A percentile compares a stretch with the other conserved stretches of the same genome.
phyloP scores from a whole-genome alignment of 2,888 invertebrate genomes.

The Folsomia candida region DNA sequence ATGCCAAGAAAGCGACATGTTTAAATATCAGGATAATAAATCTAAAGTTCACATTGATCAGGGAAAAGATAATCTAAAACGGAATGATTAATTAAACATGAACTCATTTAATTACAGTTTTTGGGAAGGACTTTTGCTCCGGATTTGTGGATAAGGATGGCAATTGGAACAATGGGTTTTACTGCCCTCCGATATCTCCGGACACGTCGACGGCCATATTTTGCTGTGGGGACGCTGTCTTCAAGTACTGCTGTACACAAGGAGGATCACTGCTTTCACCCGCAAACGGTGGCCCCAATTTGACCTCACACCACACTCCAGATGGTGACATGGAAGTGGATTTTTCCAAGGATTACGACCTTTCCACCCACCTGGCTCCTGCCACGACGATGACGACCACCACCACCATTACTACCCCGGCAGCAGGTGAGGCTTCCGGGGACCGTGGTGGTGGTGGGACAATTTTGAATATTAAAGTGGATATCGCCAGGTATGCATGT shows the following conservation, averaged over 20 bases:
- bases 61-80: neutral
- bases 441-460: neutral
- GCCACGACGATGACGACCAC: too few species aligned
- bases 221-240: conserved; percentile 53
- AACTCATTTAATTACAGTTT: conserved; percentile 45
- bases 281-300: neutral
- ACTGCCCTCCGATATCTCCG: conserved; percentile 52
- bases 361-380: too few species aligned
- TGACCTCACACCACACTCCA: too few species aligned
- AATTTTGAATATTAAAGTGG: neutral
- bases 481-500: neutral
- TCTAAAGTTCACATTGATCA: neutral
- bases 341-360: neutral
- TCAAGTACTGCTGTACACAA: conserved; percentile 53
- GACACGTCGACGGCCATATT: conserved; percentile 52
- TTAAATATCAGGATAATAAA: neutral
- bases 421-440: too few species aligned
- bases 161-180: conserved; percentile 55
- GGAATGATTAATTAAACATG: neutral
- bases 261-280: conserved; percentile 6
- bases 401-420: too few species aligned
- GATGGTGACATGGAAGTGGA: conserved; percentile 16
- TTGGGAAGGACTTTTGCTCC: conserved; percentile 54
- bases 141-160: conserved; percentile 54
- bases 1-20: neutral